Conservation (phyloP, 2,113 vertebrate genomes). For the Sitta europaea region DNA sequence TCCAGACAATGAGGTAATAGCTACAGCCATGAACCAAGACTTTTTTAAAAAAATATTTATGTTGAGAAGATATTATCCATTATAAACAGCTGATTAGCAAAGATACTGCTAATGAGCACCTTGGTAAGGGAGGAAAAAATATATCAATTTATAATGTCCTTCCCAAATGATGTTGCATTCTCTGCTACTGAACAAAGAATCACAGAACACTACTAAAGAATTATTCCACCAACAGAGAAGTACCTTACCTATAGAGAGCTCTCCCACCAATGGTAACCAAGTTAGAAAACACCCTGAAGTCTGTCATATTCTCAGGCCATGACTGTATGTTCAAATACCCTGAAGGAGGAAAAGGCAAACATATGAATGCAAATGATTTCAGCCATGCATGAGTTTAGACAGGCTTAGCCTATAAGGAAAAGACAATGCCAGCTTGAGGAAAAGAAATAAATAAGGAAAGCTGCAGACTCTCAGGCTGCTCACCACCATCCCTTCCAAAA, state of each 20-base stretch:
- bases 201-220: neutral
- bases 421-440: neutral
- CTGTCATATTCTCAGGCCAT: conserved; percentile 97
- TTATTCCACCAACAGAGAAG: neutral
- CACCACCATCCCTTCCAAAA: neutral
- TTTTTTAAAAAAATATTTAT: neutral
- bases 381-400: neutral
- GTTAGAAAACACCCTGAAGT: conserved; percentile 94
- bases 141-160: neutral
- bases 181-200: neutral
- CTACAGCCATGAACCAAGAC: neutral
- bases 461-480: neutral
- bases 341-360: conserved; percentile 45
- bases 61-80: neutral
- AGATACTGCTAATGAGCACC: neutral
- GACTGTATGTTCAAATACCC: conserved; percentile 97
- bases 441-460: neutral
- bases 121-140: neutral
- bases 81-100: neutral
- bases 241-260: conserved; percentile 87
- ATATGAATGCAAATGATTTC: neutral
- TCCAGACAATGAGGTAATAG: neutral
- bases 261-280: conserved; percentile 92
- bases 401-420: neutral
- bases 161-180: neutral